A percentile compares a stretch with the other conserved stretches of the same genome.
Conservation (phyloP, 2,113 vertebrate species). For the Panthera tigris region DNA sequence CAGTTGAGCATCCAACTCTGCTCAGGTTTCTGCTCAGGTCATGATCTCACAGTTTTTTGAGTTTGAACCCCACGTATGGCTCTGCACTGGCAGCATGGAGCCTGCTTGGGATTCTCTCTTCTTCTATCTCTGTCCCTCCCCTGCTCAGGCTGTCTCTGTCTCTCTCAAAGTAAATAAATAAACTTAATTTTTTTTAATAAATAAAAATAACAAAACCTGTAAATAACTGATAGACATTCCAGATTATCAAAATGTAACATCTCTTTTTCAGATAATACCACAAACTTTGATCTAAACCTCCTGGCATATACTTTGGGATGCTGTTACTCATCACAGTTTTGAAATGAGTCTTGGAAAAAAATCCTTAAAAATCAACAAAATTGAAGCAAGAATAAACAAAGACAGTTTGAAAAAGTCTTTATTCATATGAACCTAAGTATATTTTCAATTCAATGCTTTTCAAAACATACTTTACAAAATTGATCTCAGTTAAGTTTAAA, state of each 20-base stretch:
- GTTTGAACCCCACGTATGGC: too few species aligned
- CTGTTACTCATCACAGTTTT: background rate
- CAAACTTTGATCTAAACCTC: background rate
- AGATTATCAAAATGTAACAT: background rate
- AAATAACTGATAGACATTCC: background rate
- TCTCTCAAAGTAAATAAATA: too few species aligned
- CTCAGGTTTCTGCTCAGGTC: too few species aligned
- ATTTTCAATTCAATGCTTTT: conserved; percentile 4
- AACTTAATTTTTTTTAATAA: too few species aligned
- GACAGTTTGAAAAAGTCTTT: background rate
- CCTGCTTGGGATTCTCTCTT: too few species aligned
- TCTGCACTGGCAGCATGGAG: too few species aligned
- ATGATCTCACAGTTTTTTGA: too few species aligned
- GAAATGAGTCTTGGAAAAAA: background rate
- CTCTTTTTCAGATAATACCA: background rate
- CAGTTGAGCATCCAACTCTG: too few species aligned
- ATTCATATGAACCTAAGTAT: background rate
- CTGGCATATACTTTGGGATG: background rate
- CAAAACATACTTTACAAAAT: background rate
- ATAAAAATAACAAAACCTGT: background rate
- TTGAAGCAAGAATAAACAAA: background rate
- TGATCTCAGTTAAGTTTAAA: background rate
- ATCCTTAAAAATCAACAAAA: background rate
- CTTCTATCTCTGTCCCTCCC: too few species aligned
- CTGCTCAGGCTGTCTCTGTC: too few species aligned